These are phyloP conservation scores for Manis javanica DNA, from an alignment of 2,797 vertebrate genomes.

Conservation along the genomic window DNA sequence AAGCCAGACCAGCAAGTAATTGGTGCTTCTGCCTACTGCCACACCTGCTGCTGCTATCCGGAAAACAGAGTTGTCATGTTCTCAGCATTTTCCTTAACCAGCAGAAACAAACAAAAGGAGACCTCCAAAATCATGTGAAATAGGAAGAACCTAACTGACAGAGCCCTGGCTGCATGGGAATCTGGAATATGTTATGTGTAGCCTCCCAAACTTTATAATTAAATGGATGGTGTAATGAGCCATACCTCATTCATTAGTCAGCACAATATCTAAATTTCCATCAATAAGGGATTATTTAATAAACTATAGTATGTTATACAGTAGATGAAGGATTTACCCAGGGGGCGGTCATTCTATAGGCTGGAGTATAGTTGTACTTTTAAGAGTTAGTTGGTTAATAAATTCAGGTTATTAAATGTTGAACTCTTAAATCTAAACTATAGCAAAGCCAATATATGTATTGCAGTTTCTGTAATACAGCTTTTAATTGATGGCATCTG, in stretches of 20 bases:
- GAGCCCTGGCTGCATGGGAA: neutral
- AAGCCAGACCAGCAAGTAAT: neutral
- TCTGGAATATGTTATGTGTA: constrained; percentile 1
- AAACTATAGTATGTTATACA: neutral
- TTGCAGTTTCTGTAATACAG: constrained; percentile 51
- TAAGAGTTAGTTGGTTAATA: constrained; percentile 36
- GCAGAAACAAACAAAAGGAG: neutral
- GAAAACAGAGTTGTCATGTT: neutral
- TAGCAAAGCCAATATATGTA: constrained; percentile 19
- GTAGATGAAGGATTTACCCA: constrained; percentile 4
- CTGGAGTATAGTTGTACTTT: constrained; percentile 1
- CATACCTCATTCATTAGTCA: neutral
- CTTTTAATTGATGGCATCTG: neutral
- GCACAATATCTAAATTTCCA: neutral
- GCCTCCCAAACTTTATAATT: constrained; percentile 5
- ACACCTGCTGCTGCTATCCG: neutral
- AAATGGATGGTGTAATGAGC: neutral
- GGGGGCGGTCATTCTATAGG: neutral
- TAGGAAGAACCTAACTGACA: neutral
- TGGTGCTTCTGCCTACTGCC: constrained; percentile 26
- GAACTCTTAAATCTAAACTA: constrained; percentile 23
- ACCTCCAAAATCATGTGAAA: neutral
- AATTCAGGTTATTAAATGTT: constrained; percentile 48
- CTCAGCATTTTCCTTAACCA: neutral
- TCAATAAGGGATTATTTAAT: constrained; percentile 3